Base-by-base conservation (phyloP, 2,797 vertebrate genomes). In the Muraenolepis orangiensis region DNA sequence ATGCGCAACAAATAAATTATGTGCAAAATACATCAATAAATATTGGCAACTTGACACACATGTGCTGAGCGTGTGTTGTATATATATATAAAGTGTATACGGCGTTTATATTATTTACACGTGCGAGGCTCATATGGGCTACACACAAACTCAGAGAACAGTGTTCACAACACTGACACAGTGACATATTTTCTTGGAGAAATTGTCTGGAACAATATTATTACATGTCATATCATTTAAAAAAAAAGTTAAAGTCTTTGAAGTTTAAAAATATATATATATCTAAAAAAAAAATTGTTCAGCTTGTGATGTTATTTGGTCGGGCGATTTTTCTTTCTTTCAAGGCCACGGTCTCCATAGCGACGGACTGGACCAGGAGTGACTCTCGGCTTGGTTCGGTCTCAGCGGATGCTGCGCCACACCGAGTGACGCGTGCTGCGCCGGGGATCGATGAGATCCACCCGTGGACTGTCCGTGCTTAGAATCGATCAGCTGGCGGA, bases 321-420 rank as follows among this genome's bases (percentile, higher is more conserved):
- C 36, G 16, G 31, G 0, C 10, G n/a, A n/a, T n/a, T n/a, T n/a
- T n/a, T n/a, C n/a, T n/a, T n/a, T n/a, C n/a, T 73, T 70, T 93
- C 78, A 93, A 70, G 89, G 90, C 91, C 92, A 93, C 0, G 92
- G 92, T 71, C 92, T 93, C 92, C 92, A 93, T 78, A 93, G n/a
- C 13, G 80, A 40, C 69, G 87, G 85, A 73, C 42, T n/a, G 73
- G 75, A 64, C 72, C 0, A 80, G 74, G 20, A 12, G 20, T 11
- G 20, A 72, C 40, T 80, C 75, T 75, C 74, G 77, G 87, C 51
- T 57, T 57, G 51, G 51, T 23, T 57, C 51, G 51, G 80, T 80
- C 61, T 72, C 42, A 70, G 79, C 23, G 67, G 61, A 67, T 61
- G 74, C 3, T 75, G 83, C 16, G 74, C 72, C 10, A 16, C 34